These are phyloP conservation scores for Luidia sarsii DNA, from an alignment of 53 echinoderm and acorn worm genomes.

Conservation along the genomic window DNA sequence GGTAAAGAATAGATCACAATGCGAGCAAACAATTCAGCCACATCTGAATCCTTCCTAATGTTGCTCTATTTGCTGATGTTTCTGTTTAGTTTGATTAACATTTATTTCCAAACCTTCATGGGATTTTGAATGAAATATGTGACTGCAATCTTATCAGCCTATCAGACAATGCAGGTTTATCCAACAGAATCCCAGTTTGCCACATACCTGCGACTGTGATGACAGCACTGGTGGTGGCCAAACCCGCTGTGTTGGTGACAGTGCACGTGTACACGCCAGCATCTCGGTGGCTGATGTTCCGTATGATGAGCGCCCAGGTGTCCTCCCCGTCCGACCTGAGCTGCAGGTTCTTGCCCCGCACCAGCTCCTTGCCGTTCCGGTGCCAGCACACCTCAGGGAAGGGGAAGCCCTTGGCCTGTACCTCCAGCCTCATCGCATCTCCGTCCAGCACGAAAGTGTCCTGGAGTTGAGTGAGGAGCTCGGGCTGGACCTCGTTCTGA, in stretches of 20 bases:
- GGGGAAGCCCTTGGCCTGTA: slow-evolving; percentile 42
- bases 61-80: too few species aligned
- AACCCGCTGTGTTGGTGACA: slow-evolving; percentile 39
- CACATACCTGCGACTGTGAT: slow-evolving; percentile 54
- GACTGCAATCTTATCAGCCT: too few species aligned
- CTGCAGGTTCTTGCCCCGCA: slow-evolving; percentile 42
- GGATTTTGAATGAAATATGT: too few species aligned
- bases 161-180: too few species aligned
- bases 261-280: slow-evolving; percentile 61
- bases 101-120: too few species aligned
- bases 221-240: slow-evolving; percentile 35
- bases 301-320: slow-evolving; percentile 54
- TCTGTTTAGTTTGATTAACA: too few species aligned
- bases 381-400: slow-evolving; percentile 54
- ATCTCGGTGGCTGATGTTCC: slow-evolving; percentile 36
- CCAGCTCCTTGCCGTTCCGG: slow-evolving; percentile 33
- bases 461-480: slow-evolving; percentile 25
- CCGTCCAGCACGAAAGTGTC: slow-evolving; percentile 52
- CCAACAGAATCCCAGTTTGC: too few species aligned
- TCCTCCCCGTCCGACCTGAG: slow-evolving; percentile 51
- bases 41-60: too few species aligned
- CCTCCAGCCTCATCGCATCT: slow-evolving; percentile 57
- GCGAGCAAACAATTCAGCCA: too few species aligned
- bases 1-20: too few species aligned
- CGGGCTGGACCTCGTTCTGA: slow-evolving; percentile 13